These are phyloP conservation scores for Schlechtendalia chinensis DNA, from an alignment of 1,140 invertebrate genomes.

Conservation along the genomic window DNA sequence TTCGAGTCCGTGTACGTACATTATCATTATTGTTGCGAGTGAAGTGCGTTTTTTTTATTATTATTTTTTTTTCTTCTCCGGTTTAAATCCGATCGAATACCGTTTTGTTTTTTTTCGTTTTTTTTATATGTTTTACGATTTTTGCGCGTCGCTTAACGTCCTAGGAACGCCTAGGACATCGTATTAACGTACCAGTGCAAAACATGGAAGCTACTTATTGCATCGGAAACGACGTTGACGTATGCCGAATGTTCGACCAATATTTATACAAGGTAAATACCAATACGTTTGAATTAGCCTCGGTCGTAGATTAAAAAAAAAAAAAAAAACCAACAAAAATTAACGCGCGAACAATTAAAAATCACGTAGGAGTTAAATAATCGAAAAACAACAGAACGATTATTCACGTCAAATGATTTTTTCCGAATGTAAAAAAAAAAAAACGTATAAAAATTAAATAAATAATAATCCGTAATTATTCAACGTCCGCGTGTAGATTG, in stretches of 20 bases:
- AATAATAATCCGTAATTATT: constrained; percentile 40
- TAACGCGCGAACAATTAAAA: neutral
- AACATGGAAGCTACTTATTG: constrained; percentile 66
- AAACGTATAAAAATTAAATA: too few species aligned
- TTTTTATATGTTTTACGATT: constrained; percentile 36
- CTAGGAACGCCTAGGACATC: constrained; percentile 47
- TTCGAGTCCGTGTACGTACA: too few species aligned
- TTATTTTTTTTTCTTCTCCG: neutral
- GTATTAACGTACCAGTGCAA: constrained; percentile 15
- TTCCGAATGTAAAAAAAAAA: neutral
- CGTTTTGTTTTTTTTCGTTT: neutral
- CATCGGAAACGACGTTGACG: constrained; percentile 65
- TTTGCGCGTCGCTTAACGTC: neutral
- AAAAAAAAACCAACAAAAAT: neutral
- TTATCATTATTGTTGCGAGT: neutral
- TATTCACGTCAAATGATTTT: neutral
- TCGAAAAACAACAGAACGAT: neutral
- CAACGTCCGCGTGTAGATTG: neutral
- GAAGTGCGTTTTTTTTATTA: neutral
- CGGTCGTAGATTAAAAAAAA: too few species aligned
- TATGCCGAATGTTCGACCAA: constrained; percentile 68
- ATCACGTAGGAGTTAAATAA: neutral
- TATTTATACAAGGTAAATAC: constrained; percentile 65
- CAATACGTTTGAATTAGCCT: neutral
- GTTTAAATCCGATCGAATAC: too few species aligned